Evolutionary conservation across 30 jellyfish, hydroid and myxozoan genomes (phyloP), one percentile per base, ranked within the genome.

Genomic region (Chrysaora quinquecirrha): DNA sequence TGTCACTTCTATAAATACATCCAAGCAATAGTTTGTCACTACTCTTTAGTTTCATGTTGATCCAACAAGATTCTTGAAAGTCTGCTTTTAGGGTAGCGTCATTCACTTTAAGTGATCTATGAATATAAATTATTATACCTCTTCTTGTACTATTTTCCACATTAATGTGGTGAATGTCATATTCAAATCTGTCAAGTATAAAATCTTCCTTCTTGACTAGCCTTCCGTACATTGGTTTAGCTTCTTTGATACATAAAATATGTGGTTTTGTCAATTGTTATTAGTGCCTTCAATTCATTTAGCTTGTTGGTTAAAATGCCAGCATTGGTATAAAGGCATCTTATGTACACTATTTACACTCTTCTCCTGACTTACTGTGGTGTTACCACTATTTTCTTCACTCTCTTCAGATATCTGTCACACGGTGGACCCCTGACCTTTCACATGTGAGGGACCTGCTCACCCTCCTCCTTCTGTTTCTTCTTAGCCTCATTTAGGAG

Each of bases 401-500:
- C 54, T 38, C 14, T 38, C 14, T 38, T 52, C 27, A 52, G 24
- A 7, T 20, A 10, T 19, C 68, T 9, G 25, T 52, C 68, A 12
- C 68, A 52, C 12, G 68, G 68, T 12, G 68, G 68, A 16, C 68
- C 68, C 25, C 68, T 12, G 9, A 52, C 68, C 29, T 20, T 52
- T 7, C 24, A 52, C 19, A 52, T 52, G 29, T 52, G 68, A 38
- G 54, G 54, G 54, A 38, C 54, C n/a, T n/a, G n/a, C 68, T 20
- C 68, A 16, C 68, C 68, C 7, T 16, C 24, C 68, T 52, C 68
- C 19, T 52, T 25, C 29, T 19, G 27, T 20, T 52, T 52, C 68
- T 19, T 52, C 19, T 52, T 52, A 4, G 68, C 68, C 25, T 52
- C 24, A 52, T 4, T 19, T 25, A 16, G 29, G 3, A 52, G 29